Evolutionary conservation across 2,888 invertebrate species (phyloP).

Genomic region (Steinernema scapterisci): DNA sequence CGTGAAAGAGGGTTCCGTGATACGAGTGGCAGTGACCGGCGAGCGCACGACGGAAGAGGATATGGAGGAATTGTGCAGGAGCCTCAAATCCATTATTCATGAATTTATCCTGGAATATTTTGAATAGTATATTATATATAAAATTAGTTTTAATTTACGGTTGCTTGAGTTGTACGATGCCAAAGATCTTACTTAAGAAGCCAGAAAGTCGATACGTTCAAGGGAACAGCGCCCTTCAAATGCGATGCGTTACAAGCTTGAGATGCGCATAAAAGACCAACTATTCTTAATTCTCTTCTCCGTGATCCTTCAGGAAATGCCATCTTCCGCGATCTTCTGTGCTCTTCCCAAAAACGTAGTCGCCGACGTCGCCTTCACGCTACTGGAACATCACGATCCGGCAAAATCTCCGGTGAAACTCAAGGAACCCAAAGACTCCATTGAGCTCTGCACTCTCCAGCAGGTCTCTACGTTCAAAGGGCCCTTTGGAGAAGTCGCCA

Average conservation of each 20-base stretch:
- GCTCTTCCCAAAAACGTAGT: neutral
- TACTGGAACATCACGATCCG: slow-evolving; percentile 1
- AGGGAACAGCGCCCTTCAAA: no score
- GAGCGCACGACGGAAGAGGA: slow-evolving; percentile 33
- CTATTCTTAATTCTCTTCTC: no score
- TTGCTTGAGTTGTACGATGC: no score
- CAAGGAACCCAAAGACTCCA: neutral
- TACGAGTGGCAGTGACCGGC: slow-evolving; percentile 31
- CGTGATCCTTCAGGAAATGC: no score
- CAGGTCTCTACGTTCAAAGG: neutral
- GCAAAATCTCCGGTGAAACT: neutral
- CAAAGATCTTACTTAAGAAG: no score
- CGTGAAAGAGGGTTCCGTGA: slow-evolving; percentile 24
- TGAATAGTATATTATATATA: no score
- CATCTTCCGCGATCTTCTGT: neutral
- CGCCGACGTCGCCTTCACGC: slow-evolving; percentile 2
- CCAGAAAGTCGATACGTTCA: no score
- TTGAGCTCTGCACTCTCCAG: slow-evolving; percentile 4
- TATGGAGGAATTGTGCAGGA: slow-evolving; percentile 34
- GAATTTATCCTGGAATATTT: slow-evolving; percentile 8
- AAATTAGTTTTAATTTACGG: no score
- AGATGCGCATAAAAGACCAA: no score
- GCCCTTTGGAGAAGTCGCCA: neutral
- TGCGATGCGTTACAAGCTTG: no score
- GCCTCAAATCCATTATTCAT: slow-evolving; percentile 27